Conservation (phyloP, 2,888 invertebrate species). For the Himalopsyche anomala region DNA sequence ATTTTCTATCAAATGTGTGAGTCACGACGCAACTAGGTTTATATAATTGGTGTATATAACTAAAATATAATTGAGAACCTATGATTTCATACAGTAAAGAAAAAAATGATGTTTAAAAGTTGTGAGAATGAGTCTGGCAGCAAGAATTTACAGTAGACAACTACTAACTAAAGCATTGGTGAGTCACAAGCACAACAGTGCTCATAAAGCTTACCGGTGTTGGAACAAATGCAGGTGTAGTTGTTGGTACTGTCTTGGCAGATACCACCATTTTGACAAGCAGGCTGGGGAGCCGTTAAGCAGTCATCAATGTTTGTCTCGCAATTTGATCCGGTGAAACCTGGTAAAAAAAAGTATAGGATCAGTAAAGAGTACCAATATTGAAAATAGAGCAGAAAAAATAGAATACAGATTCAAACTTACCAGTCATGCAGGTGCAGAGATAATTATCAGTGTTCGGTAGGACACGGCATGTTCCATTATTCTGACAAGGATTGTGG, state of each 20-base stretch:
- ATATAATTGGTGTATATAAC: too few species aligned
- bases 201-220: slow-evolving; percentile 76
- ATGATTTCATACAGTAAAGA: too few species aligned
- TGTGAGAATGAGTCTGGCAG: too few species aligned
- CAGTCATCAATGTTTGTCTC: slow-evolving; percentile 89
- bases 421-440: slow-evolving; percentile 79
- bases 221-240: slow-evolving; percentile 86
- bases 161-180: not conserved
- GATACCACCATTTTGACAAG: slow-evolving; percentile 84
- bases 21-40: too few species aligned
- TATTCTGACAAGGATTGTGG: slow-evolving; percentile 87
- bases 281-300: slow-evolving; percentile 75
- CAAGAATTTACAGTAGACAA: too few species aligned
- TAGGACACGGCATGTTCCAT: slow-evolving; percentile 84
- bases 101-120: too few species aligned
- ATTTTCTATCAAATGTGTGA: too few species aligned
- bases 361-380: not conserved
- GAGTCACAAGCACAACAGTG: not conserved
- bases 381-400: too few species aligned
- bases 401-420: slow-evolving; percentile 60
- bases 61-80: too few species aligned
- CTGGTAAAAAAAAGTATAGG: slow-evolving; percentile 68
- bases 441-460: slow-evolving; percentile 76
- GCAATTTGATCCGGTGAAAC: slow-evolving; percentile 83
- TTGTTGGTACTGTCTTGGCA: slow-evolving; percentile 86